Evolutionary conservation across 2,888 invertebrate species (phyloP), one percentile per base, ranked within the genome.

Genomic region (Leuctra nigra): DNA sequence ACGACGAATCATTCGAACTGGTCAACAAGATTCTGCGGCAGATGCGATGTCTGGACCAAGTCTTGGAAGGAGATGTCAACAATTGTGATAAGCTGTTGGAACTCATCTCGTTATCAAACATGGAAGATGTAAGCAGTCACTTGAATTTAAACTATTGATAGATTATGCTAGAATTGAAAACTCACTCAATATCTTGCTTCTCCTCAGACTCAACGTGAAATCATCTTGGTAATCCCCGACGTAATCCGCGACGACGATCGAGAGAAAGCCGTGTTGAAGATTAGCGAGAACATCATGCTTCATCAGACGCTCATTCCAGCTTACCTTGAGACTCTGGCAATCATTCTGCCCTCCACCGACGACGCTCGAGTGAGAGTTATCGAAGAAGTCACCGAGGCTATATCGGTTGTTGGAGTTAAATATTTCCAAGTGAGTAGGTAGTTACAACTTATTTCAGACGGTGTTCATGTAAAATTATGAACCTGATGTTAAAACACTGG

Each of bases 171-270:
- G 29, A 29, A 29, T n/a, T n/a, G 29, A 29, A 7, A 11, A 29
- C 29, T 29, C 11, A 11, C 29, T 11, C 7, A 6, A 7, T 29
- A 11, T 29, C 38, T 7, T 38, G 38, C 4, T 29, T 6, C 11
- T 29, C 7, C 11, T 29, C 47, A 50, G 50, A 33, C 33, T 20
- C 18, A 35, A 11, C 50, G 50, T 11, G 50, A 50, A 35, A 13
- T 50, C 16, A 50, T 50, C 50, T 22, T 35, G 50, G 20, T 50
- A 13, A 11, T 50, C 2, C 50, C 50, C 20, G 50, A 50, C 50
- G 33, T 50, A n/a, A 35, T 50, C 35, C 18, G 50, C 9, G 50
- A 50, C 33, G 35, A 33, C 2, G 50, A 50, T 13, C 50, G 35
- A 6, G 50, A 50, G 33, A 16, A 20, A 3, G 50, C 22, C 3